Evolutionary conservation across 2,888 invertebrate genomes (phyloP).

Genomic region (Flexamia atlantica): DNA sequence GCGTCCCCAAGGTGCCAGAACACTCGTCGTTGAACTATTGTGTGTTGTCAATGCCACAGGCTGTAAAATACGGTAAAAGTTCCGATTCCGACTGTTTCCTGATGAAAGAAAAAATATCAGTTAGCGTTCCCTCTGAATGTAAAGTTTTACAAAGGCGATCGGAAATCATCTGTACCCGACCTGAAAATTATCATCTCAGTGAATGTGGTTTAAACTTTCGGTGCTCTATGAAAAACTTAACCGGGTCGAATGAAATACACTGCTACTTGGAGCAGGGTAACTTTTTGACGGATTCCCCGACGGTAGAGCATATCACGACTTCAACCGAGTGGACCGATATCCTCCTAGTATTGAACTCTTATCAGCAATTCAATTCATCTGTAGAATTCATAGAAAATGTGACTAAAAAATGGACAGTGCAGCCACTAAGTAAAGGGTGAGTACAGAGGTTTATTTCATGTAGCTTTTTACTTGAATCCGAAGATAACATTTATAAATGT

Average conservation of each 20-base stretch:
- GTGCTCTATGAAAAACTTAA: not conserved
- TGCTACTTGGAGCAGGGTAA: not conserved
- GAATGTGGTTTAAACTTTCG: not conserved
- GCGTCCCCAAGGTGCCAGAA: not conserved
- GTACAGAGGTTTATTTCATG: too few species aligned
- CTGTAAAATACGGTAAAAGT: not conserved
- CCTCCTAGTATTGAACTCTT: not conserved
- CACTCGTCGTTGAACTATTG: not conserved
- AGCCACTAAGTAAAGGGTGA: not conserved
- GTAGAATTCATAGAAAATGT: not conserved
- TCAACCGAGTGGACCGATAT: not conserved
- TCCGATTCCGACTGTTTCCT: not conserved
- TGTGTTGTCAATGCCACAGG: not conserved
- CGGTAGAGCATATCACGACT: not conserved
- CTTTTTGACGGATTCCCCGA: not conserved
- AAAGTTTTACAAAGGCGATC: not conserved
- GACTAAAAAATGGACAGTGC: not conserved
- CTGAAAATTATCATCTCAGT: not conserved
- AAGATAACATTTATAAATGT: too few species aligned
- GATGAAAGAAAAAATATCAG: not conserved
- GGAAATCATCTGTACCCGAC: not conserved
- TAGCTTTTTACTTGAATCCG: too few species aligned
- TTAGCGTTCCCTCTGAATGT: not conserved
- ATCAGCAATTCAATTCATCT: not conserved
- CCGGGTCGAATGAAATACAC: not conserved